These are phyloP conservation scores for Gonocerus acuteangulatus DNA, from an alignment of 2,888 invertebrate genomes.

Conservation along the genomic window DNA sequence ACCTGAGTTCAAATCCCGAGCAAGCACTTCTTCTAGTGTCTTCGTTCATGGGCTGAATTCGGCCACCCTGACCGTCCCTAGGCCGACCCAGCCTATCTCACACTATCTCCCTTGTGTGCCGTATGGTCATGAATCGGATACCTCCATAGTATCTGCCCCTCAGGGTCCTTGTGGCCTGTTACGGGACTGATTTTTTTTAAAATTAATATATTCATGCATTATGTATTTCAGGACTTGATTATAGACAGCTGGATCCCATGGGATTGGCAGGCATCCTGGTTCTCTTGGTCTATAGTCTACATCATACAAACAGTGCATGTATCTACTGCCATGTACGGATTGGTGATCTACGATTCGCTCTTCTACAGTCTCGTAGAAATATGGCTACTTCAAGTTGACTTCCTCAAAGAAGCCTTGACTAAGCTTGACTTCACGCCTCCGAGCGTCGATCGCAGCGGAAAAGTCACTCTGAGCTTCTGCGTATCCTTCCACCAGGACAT, in stretches of 20 bases:
- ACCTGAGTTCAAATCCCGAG: too few relatives aligned
- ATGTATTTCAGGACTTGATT: not conserved
- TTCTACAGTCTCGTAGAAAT: not conserved
- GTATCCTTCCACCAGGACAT: not conserved
- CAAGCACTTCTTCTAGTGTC: too few relatives aligned
- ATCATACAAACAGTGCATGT: not conserved
- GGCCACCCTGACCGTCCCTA: too few relatives aligned
- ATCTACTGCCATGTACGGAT: not conserved
- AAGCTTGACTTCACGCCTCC: conserved; percentile 3
- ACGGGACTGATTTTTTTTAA: too few relatives aligned
- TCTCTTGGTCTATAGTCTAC: not conserved
- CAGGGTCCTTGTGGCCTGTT: too few relatives aligned
- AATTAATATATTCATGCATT: too few relatives aligned
- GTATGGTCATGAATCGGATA: too few relatives aligned
- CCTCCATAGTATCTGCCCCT: too few relatives aligned
- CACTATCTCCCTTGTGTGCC: too few relatives aligned
- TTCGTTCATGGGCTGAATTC: too few relatives aligned
- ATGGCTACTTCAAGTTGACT: not conserved
- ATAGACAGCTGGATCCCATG: not conserved
- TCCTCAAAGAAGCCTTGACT: not conserved
- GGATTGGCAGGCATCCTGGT: not conserved
- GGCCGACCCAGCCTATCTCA: too few relatives aligned
- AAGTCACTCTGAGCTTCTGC: not conserved
- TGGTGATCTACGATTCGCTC: not conserved
- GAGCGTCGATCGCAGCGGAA: not conserved